phyloP scores from a whole-genome alignment of 92 coral and sea anemone species.

The Porites rus region DNA sequence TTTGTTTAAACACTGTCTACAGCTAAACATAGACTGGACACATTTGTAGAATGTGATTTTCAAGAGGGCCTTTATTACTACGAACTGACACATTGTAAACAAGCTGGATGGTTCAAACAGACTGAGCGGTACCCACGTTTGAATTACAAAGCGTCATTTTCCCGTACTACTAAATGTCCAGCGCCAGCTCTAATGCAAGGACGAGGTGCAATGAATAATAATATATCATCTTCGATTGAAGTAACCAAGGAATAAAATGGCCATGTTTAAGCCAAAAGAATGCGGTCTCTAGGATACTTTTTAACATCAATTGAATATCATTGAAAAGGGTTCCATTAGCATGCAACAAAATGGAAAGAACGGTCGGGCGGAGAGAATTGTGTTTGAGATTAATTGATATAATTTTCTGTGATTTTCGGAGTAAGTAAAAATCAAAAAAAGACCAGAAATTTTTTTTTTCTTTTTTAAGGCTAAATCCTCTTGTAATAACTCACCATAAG shows the following conservation, averaged over 20 bases:
- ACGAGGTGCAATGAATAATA: background rate
- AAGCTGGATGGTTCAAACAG: background rate
- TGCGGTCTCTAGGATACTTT: slow-evolving; percentile 12
- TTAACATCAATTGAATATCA: slow-evolving; percentile 5
- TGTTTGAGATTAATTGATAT: background rate
- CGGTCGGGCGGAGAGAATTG: background rate
- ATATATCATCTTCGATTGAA: background rate
- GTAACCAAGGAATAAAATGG: background rate
- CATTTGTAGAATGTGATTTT: too few species aligned
- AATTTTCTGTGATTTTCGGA: background rate
- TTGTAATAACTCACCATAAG: background rate
- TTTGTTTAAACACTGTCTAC: background rate
- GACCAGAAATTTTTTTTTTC: too few species aligned
- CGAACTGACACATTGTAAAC: slow-evolving; percentile 12
- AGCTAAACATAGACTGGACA: too few species aligned
- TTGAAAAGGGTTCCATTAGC: background rate
- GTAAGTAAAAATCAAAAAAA: too few species aligned
- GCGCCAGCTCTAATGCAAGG: background rate
- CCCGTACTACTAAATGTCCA: background rate
- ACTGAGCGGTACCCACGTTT: background rate
- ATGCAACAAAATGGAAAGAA: background rate
- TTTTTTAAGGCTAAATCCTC: background rate
- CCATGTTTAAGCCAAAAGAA: slow-evolving; percentile 12
- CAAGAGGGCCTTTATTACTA: background rate
- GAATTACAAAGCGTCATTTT: background rate